These are phyloP conservation scores for Pterocles gutturalis DNA, from an alignment of 2,113 vertebrate species.

Conservation along the genomic window DNA sequence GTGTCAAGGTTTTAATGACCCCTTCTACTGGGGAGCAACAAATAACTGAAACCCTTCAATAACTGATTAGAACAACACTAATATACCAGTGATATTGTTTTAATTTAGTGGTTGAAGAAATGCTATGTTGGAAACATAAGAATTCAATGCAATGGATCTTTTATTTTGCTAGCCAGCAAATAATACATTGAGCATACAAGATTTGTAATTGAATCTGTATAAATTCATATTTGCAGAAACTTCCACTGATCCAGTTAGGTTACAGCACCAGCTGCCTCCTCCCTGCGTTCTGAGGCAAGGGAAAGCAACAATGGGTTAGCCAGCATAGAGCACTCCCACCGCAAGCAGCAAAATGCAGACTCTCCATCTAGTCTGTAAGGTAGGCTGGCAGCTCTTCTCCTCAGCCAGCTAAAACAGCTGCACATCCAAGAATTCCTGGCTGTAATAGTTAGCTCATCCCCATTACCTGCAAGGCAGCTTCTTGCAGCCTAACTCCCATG, in stretches of 20 bases:
- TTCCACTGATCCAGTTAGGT: neutral
- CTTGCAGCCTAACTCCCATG: neutral
- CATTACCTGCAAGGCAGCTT: neutral
- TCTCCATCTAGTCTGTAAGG: neutral
- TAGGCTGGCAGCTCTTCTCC: neutral
- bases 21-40: neutral
- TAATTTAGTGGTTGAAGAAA: neutral
- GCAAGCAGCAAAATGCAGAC: neutral
- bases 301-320: neutral
- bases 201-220: neutral
- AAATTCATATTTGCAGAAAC: neutral
- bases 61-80: neutral
- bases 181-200: neutral
- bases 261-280: neutral
- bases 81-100: neutral
- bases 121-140: neutral
- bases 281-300: neutral
- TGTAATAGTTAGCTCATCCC: neutral
- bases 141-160: neutral
- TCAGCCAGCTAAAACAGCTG: neutral
- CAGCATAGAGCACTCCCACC: neutral
- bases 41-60: conserved; percentile 22
- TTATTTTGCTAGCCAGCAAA: neutral
- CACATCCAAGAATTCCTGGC: neutral
- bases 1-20: conserved; percentile 27